These are phyloP conservation scores for Craseonycteris thonglongyai DNA, from an alignment of 2,113 vertebrate species.

Conservation along the genomic window DNA sequence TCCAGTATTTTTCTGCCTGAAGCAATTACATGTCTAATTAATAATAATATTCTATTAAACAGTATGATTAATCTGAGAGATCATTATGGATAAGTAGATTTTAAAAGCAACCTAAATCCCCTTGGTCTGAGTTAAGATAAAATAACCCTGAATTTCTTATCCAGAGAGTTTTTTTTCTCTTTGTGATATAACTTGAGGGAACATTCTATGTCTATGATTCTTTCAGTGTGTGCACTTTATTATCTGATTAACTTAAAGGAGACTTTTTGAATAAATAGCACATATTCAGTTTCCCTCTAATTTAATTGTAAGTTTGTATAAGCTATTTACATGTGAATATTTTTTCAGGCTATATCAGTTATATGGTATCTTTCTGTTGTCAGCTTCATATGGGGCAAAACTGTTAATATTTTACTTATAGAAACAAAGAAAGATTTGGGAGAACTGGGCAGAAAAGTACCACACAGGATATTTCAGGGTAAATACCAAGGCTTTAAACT, in stretches of 20 bases:
- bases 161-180: slow-evolving; percentile 6
- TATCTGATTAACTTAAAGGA: slow-evolving; percentile 63
- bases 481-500: background rate
- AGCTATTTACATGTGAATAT: slow-evolving; percentile 43
- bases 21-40: slow-evolving; percentile 69
- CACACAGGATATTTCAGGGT: background rate
- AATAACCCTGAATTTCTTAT: slow-evolving; percentile 59
- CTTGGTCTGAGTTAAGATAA: slow-evolving; percentile 63
- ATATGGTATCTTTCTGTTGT: background rate
- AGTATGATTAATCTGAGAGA: slow-evolving; percentile 56
- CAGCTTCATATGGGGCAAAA: background rate
- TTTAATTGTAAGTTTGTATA: slow-evolving; percentile 37
- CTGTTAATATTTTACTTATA: background rate
- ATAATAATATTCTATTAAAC: slow-evolving; percentile 64
- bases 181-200: slow-evolving; percentile 31
- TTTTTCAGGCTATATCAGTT: background rate
- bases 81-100: slow-evolving; percentile 67
- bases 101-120: slow-evolving; percentile 66
- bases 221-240: slow-evolving; percentile 38
- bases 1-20: slow-evolving; percentile 63
- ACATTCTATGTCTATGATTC: slow-evolving; percentile 14
- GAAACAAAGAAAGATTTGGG: slow-evolving; percentile 2
- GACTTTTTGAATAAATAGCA: slow-evolving; percentile 41
- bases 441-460: background rate
- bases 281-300: slow-evolving; percentile 26